Evolutionary conservation across 2,888 invertebrate genomes (phyloP).

Genomic region (Papilio gigon): DNA sequence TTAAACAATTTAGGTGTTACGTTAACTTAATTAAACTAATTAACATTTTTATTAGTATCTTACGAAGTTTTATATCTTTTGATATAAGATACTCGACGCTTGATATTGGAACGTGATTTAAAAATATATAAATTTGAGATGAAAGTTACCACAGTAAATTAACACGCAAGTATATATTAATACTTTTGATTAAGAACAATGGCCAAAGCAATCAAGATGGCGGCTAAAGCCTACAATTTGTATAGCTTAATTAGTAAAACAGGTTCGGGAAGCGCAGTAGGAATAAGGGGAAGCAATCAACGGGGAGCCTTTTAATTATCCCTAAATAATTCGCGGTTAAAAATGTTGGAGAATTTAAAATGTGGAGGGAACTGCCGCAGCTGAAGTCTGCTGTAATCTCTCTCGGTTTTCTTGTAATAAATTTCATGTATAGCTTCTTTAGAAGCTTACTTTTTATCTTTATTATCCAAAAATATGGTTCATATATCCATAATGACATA

Average conservation of each 20-base stretch:
- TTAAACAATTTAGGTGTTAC: too few relatives aligned
- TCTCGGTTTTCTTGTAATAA: constrained; percentile 20
- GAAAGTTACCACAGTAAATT: not conserved
- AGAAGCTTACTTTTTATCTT: not conserved
- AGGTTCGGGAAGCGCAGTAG: constrained; percentile 43
- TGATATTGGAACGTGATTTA: not conserved
- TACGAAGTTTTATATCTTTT: too few relatives aligned
- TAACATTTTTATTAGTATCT: too few relatives aligned
- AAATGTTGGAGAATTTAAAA: constrained; percentile 41
- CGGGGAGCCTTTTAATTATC: constrained; percentile 47
- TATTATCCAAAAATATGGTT: not conserved
- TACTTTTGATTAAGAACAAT: constrained; percentile 42
- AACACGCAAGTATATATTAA: constrained; percentile 2
- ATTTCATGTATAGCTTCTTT: constrained; percentile 15
- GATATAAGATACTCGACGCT: not conserved
- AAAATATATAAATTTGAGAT: not conserved
- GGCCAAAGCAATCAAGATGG: constrained; percentile 66
- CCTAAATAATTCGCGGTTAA: constrained; percentile 45
- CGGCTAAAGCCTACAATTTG: constrained; percentile 64
- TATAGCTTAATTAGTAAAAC: constrained; percentile 68
- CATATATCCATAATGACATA: too few relatives aligned
- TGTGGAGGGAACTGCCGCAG: constrained; percentile 21
- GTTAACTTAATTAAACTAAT: too few relatives aligned
- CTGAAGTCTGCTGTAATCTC: constrained; percentile 27
- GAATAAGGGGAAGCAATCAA: constrained; percentile 47